Base-by-base conservation (phyloP, 2,888 invertebrate genomes). In the Macrosoma leucophasiata region DNA sequence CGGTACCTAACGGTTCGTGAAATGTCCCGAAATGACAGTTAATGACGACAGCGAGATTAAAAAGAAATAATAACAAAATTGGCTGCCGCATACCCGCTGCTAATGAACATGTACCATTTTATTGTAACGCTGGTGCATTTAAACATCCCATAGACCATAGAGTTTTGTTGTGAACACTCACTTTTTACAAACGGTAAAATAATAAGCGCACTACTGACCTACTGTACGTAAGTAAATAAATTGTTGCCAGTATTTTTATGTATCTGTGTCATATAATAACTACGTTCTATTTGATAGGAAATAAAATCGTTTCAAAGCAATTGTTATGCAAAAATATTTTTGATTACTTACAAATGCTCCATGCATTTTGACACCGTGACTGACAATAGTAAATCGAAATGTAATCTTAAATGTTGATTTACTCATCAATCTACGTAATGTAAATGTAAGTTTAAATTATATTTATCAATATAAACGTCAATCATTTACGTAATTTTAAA, bases 11-110 rank as follows among this genome's bases (percentile, higher is more conserved):
- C 76, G 70, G 72, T 67, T 67, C 65, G 61, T 70, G 58, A 71
- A 76, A 71, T 64, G 61, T 55, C 55, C 66, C 62, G 50, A 75
- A 74, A 74, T 67, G 62, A 64, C 61, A 58, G 65, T 52, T 74
- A 75, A 78, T 75, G 68, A 72, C 61, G 59, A 52, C 51, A 50
- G 52, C 40, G 50, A 59, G 58, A 61, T 63, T 58, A 60, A 62
- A 64, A 51, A 47, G 56, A 59, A 46, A 49, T 62, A 64, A 65
- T 66, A 58, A 60, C 62, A 36, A 62, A 71, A 76, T 73, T 74
- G 70, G 62, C 62, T 55, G 58, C 44, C 41, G 32, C 42, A 43
- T 55, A 51, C 54, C 57, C 54, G 55, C 56, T 55, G 52, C 61
- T 65, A 70, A 64, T 62, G 64, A 61, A 45, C 37, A 52, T 41